Percentiles rank a stretch among this genome's conserved stretches.
phyloP scores from a whole-genome alignment of 2,113 vertebrate species.

The Barbus barbus region DNA sequence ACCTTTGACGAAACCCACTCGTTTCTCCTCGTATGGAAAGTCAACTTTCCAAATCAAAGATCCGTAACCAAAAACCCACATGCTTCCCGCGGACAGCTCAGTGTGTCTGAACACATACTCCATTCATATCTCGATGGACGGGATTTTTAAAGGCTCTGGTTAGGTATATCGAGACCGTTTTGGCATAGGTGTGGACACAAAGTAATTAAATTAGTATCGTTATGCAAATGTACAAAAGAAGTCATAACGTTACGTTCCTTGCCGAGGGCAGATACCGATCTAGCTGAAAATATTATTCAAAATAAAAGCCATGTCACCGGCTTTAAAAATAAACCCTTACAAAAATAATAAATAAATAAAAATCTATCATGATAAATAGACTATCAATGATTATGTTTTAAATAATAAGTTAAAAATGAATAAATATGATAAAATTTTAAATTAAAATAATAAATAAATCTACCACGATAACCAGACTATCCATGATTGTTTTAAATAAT shows the following conservation, averaged over 20 bases:
- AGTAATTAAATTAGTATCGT: too few species aligned
- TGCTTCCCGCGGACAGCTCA: slow-evolving; percentile 51
- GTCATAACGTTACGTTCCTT: too few species aligned
- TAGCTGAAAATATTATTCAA: background rate
- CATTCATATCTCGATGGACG: background rate
- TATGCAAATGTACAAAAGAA: too few species aligned
- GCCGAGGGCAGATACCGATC: background rate
- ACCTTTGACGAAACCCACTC: slow-evolving; percentile 83
- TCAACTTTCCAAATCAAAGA: slow-evolving; percentile 99
- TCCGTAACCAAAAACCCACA: slow-evolving; percentile 98
- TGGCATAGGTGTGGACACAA: background rate
- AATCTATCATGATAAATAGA: too few species aligned
- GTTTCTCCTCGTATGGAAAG: slow-evolving; percentile 90
- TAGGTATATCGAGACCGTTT: background rate
- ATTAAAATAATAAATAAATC: too few species aligned
- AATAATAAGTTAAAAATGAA: too few species aligned
- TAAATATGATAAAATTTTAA: too few species aligned
- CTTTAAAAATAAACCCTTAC: background rate
- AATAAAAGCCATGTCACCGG: slow-evolving; percentile 10
- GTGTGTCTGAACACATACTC: background rate
- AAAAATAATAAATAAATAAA: too few species aligned
- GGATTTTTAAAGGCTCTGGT: background rate
- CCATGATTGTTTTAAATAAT: too few species aligned
- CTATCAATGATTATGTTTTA: too few species aligned
- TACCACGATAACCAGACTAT: too few species aligned